These are phyloP conservation scores for Bombus haemorrhoidalis DNA, from an alignment of 1,140 invertebrate genomes.

Conservation along the genomic window DNA sequence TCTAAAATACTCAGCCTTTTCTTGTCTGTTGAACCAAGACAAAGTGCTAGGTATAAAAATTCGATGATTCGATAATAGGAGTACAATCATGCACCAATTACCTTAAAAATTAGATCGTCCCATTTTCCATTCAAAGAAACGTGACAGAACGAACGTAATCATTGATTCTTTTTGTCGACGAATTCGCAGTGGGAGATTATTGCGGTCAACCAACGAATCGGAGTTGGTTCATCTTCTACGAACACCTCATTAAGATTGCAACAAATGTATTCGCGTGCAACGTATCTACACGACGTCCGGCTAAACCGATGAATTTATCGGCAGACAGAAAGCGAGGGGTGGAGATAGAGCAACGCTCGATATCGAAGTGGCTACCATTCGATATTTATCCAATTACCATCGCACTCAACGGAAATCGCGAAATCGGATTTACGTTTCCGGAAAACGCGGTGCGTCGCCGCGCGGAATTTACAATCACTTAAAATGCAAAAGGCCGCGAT, in stretches of 20 bases:
- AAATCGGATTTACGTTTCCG: conserved; percentile 9
- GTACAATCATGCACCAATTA: neutral
- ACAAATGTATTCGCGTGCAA: neutral
- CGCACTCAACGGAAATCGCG: neutral
- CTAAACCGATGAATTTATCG: conserved; percentile 31
- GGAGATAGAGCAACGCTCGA: neutral
- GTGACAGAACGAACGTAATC: neutral
- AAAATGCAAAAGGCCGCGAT: conserved; percentile 7
- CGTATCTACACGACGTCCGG: neutral
- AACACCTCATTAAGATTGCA: neutral
- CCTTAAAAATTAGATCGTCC: neutral
- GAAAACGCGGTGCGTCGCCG: no score
- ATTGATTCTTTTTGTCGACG: neutral
- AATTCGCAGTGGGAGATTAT: neutral
- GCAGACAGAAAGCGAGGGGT: neutral
- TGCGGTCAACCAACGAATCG: no score
- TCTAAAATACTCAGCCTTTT: no score
- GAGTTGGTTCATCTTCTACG: neutral
- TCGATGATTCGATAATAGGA: no score
- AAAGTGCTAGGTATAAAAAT: no score
- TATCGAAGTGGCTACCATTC: neutral
- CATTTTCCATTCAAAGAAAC: neutral
- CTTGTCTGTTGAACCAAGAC: no score
- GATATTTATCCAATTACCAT: conserved; percentile 26
- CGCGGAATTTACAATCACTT: neutral